phyloP scores from a whole-genome alignment of 2,888 invertebrate species.

The Odontocerum albicorne region DNA sequence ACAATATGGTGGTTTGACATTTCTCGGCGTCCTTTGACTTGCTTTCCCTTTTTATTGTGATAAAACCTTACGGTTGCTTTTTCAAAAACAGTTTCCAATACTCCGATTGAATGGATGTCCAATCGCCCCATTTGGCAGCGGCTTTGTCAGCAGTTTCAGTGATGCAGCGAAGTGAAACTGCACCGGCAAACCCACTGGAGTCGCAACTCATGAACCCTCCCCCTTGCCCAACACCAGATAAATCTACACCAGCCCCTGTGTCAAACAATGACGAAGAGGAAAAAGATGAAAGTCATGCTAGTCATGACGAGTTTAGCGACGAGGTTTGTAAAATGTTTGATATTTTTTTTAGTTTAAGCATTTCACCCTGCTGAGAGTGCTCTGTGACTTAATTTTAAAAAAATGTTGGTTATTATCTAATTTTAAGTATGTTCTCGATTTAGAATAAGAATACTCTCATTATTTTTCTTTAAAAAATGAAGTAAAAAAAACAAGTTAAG shows the following conservation, averaged over 20 bases:
- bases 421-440: too few relatives aligned
- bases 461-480: too few relatives aligned
- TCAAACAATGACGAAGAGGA: conserved; percentile 42
- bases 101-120: conserved; percentile 46
- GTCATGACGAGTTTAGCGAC: conserved; percentile 55
- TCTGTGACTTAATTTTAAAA: too few relatives aligned
- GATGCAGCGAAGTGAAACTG: conserved; percentile 22
- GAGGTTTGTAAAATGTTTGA: conserved; percentile 43
- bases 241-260: conserved; percentile 38
- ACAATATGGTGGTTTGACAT: conserved; percentile 8
- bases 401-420: too few relatives aligned
- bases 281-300: conserved; percentile 52
- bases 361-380: too few relatives aligned
- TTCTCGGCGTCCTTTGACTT: conserved; percentile 19
- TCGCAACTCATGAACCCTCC: conserved; percentile 40
- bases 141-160: conserved; percentile 52
- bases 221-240: conserved; percentile 42
- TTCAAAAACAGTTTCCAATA: background rate
- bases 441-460: too few relatives aligned
- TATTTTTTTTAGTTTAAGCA: too few relatives aligned
- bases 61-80: too few relatives aligned
- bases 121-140: conserved; percentile 56
- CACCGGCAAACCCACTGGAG: conserved; percentile 1
- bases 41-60: too few relatives aligned
- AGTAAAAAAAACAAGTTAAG: too few relatives aligned